Conservation (phyloP, 1,140 invertebrate species). For the Trypoxylus dichotomus region DNA sequence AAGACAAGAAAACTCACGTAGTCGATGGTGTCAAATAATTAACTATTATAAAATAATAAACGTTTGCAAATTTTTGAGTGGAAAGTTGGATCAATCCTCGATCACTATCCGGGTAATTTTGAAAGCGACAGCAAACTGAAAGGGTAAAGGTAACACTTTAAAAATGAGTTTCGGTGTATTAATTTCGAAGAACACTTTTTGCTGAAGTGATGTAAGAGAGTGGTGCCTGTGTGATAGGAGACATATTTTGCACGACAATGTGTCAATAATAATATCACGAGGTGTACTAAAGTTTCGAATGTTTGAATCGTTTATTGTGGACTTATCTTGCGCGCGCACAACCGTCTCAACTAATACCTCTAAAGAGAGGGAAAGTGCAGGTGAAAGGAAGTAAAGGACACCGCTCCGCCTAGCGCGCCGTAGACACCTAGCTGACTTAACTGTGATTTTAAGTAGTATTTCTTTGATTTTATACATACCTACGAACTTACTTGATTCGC, state of each 20-base stretch:
- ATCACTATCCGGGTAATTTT: not conserved
- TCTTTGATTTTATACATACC: conserved; percentile 9
- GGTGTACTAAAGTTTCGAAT: conserved; percentile 24
- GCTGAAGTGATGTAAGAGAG: not conserved
- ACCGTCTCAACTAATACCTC: conserved; percentile 26
- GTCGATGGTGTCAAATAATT: not conserved
- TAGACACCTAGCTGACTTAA: not conserved
- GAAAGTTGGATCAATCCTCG: not conserved
- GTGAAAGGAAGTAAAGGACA: conserved; percentile 31
- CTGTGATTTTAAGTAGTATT: conserved; percentile 4
- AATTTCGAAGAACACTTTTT: not conserved
- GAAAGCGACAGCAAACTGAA: not conserved
- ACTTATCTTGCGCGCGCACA: conserved; percentile 27
- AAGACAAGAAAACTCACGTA: too few species aligned
- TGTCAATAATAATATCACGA: conserved; percentile 36
- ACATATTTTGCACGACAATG: conserved; percentile 3
- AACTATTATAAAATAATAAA: not conserved
- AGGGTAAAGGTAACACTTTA: not conserved
- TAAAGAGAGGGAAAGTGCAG: conserved; percentile 35
- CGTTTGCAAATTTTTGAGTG: not conserved
- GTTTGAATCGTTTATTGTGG: conserved; percentile 13
- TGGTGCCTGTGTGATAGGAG: not conserved
- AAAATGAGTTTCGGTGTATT: not conserved
- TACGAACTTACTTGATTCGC: not conserved
- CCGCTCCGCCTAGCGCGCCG: conserved; percentile 10